A percentile compares a stretch with the other conserved stretches of the same genome.
Conservation (phyloP, 2,113 vertebrate genomes). For the Bombycilla garrulus region DNA sequence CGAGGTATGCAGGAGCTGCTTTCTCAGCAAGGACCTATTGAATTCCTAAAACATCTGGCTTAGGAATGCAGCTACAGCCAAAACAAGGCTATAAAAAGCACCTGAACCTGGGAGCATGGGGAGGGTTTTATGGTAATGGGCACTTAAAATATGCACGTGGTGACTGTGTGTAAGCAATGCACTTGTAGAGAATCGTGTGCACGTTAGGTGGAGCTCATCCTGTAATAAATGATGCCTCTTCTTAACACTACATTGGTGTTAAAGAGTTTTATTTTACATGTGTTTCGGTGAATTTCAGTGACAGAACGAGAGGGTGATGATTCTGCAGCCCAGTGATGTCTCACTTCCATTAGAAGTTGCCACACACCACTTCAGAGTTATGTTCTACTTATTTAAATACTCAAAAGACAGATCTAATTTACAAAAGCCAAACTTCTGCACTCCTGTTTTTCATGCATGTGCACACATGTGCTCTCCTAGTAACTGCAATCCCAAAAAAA, state of each 20-base stretch:
- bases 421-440: background rate
- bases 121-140: background rate
- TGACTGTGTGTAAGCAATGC: background rate
- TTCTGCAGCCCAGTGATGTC: background rate
- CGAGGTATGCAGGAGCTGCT: background rate
- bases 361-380: background rate
- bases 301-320: fast-evolving
- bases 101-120: background rate
- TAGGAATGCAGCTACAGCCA: background rate
- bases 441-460: fast-evolving
- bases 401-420: background rate
- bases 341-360: background rate
- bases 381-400: background rate
- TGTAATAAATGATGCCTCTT: background rate
- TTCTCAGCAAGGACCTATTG: background rate
- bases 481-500: background rate
- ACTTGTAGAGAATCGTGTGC: background rate
- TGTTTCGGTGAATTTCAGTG: background rate
- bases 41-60: background rate
- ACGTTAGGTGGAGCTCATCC: background rate
- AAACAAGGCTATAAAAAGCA: background rate
- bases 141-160: background rate
- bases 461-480: background rate
- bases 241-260: background rate
- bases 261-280: background rate